Base-by-base conservation (phyloP, 1,140 invertebrate genomes). In the Calephelis nemesis region DNA sequence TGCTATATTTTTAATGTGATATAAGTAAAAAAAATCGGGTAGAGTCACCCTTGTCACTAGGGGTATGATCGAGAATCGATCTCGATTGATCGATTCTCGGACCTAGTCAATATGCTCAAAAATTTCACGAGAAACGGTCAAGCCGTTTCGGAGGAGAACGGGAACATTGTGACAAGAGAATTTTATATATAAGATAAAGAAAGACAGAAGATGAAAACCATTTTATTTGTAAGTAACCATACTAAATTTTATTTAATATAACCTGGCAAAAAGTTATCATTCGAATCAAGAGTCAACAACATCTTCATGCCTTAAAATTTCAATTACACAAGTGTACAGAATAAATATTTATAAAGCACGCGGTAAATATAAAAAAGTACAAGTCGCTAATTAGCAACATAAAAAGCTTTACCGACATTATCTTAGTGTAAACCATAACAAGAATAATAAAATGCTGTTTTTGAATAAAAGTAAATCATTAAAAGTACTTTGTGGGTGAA, bases 391-490 rank as follows among this genome's bases (percentile, higher is more conserved):
- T 58, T 58, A 39, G 15, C 15, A 58, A 58, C 52, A 11, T 58
- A 39, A 58, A 58, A 39, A 58, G 52, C 52, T 58, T 58, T 39
- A 58, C 52, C 52, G 52, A 39, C 52, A 58, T 39, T 58, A 39
- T 58, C 52, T 58, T 58, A 58, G 19, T 58, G 19, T 58, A 30
- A 11, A 58, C 52, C 13, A 30, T 54, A 58, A 5, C 10, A 12
- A n/a, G 48, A 49, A 58, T 15, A 58, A 30, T 58, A 58, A 58
- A 58, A 58, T 39, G 8, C 19, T 30, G 15, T 58, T 39, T 30
- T 10, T 54, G 52, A 39, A 58, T 8, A 58, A 58, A 58, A 58
- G 52, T 58, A 58, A 30, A 54, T 54, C 50, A 58, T 58, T 58
- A 30, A 7, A 58, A 58, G 52, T 58, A 58, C 11, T 58, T 58